Evolutionary conservation across 2,113 vertebrate species (phyloP), one percentile per base, ranked within the genome.

Genomic region (Tyrannus savana): DNA sequence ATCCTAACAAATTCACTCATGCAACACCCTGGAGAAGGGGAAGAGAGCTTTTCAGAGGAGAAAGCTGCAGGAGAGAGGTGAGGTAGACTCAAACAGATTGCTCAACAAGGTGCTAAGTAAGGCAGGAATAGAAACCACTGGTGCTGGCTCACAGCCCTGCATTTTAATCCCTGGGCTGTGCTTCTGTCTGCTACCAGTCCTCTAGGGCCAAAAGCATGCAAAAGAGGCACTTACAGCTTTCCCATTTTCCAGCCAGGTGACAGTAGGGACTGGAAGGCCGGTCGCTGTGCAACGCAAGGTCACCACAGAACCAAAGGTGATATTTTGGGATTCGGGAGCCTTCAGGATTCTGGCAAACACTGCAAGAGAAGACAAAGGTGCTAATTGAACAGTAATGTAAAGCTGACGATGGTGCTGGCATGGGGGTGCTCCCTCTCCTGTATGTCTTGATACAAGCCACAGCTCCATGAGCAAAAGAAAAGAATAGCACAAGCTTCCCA

Each of bases 161-260:
- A 37, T 80, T 77, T 88, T 71, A 83, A 60, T 47, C 47, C 44
- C 17, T 24, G 21, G 7, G 7, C n/a, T 47, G n/a, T 5, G 4
- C 63, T 94, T 73, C 62, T 3, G 0, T 37, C 10, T 74, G 9
- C 4, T 47, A 77, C 33, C 39, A 80, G 47, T 33, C 17, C 23
- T 74, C 23, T 3, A 2, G 63, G 23, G 35, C 14, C 55, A 59
- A 84, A 84, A 84, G 62, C 31, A 58, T 68, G 84, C 59, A 55
- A 41, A 50, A 58, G 47, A 69, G 33, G 5, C 21, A 98, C 99
- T 99, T 97, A 99, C 99, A 55, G 98, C 98, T 97, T 99, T 99
- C 79, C 99, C 99, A 22, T 99, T 99, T 98, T 99, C 99, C 96
- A 99, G 97, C 99, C 99, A 99, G 84, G 98, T 99, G 95, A 99